Conservation (phyloP, 2,888 invertebrate genomes). For the Zonitis immaculata region DNA sequence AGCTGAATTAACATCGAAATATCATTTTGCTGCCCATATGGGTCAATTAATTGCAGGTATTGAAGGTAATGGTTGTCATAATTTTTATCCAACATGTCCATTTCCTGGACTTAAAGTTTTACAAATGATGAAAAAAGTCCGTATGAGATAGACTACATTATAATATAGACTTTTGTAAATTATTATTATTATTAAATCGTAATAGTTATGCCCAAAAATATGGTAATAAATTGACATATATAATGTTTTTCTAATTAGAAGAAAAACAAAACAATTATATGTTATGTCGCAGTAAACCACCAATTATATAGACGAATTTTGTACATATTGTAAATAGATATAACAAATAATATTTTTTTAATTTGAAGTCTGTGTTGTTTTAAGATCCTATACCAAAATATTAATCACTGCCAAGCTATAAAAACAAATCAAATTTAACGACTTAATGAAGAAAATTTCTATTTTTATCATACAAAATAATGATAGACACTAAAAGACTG, state of each 20-base stretch:
- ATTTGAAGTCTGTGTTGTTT: background rate
- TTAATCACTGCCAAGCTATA: background rate
- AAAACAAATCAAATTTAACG: conserved; percentile 1
- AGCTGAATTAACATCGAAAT: conserved; percentile 60
- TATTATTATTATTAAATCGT: too few species aligned
- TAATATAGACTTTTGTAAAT: too few species aligned
- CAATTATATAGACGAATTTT: conserved; percentile 5
- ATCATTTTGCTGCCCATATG: conserved; percentile 66
- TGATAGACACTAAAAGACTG: background rate
- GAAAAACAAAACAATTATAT: too few species aligned
- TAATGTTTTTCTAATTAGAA: too few species aligned
- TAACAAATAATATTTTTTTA: background rate
- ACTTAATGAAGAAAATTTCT: background rate
- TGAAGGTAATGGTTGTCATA: conserved; percentile 63
- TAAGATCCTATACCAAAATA: background rate
- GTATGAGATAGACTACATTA: conserved; percentile 48
- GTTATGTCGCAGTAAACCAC: background rate
- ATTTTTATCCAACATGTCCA: conserved; percentile 63
- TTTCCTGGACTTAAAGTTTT: conserved; percentile 59
- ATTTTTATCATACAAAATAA: background rate
- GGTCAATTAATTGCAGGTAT: conserved; percentile 62
- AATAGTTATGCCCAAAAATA: too few species aligned
- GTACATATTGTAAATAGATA: conserved; percentile 15
- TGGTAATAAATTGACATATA: too few species aligned
- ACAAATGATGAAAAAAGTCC: conserved; percentile 60